Evolutionary conservation across 2,797 vertebrate genomes (phyloP), one percentile per base, ranked within the genome.

Genomic region (Gadopsis marmoratus): DNA sequence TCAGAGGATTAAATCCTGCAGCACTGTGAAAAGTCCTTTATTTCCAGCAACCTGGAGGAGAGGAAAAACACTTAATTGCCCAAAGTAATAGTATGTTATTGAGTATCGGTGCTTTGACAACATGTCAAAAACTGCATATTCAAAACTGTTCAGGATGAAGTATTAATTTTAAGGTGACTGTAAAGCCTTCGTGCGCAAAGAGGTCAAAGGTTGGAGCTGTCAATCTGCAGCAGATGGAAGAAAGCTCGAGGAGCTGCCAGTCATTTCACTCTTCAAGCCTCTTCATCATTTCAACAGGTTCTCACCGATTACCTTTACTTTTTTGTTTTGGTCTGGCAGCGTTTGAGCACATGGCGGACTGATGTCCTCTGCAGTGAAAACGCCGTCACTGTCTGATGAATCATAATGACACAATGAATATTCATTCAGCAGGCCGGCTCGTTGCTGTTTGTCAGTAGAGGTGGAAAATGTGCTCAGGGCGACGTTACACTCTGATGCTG

Each of bases 391-490:
- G n/a, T 60, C 50, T n/a, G 53, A 71, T 61, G 74, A 74, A 63
- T 74, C 81, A 43, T 43, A 82, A 70, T 33, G 11, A 79, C 64
- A 10, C 14, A 58, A 83, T 83, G 82, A 83, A 91, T 85, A 84
- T 86, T 76, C 72, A 81, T 58, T n/a, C 16, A 39, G 19, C 14
- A 21, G 43, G 19, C 19, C 31, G 21, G 7, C 72, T 79, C 47
- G 50, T 79, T 71, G 48, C 41, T 47, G 67, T 85, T 78, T 62
- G 71, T 64, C 43, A 71, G 82, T 86, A 88, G 21, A 21, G n/a
- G 76, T 35, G 29, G 66, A 68, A 79, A 63, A 54, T 68, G 64
- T 71, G 64, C n/a, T n/a, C 39, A 43, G 61, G 66, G 70, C 11
- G 65, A 68, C 74, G 48, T 82, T 76, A 60, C 77, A 45, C 69